Percentiles rank a stretch among this genome's conserved stretches.
phyloP scores from a whole-genome alignment of 2,888 invertebrate genomes.

The Caenorhabditis angaria region DNA sequence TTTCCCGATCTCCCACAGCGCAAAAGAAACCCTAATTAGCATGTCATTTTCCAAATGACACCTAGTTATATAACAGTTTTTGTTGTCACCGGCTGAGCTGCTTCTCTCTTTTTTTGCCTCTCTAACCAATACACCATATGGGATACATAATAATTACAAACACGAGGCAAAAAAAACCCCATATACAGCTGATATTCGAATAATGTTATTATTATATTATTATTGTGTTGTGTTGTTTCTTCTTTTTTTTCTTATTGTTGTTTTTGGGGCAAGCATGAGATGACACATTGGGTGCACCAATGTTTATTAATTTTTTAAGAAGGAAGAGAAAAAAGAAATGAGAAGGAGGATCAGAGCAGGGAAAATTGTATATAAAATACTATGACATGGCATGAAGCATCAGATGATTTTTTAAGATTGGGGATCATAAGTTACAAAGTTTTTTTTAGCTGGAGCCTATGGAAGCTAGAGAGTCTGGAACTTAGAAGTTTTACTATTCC shows the following conservation, averaged over 20 bases:
- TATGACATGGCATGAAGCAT: not conserved
- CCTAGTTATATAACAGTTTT: not conserved
- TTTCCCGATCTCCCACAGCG: not conserved
- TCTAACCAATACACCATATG: not conserved
- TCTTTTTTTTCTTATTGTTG: too few relatives aligned
- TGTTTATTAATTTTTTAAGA: constrained; percentile 4
- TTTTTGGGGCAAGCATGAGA: not conserved
- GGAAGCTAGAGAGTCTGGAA: too few relatives aligned
- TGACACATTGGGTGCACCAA: constrained; percentile 1
- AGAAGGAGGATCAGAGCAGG: not conserved
- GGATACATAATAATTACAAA: not conserved
- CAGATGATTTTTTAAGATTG: not conserved
- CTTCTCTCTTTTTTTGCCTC: not conserved
- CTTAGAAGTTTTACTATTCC: too few relatives aligned
- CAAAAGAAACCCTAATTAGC: not conserved
- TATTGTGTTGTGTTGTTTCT: too few relatives aligned
- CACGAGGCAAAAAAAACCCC: not conserved
- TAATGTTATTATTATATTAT: not conserved
- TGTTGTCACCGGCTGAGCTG: not conserved
- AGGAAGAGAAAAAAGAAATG: not conserved
- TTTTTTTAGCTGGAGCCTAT: too few relatives aligned
- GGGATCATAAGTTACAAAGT: too few relatives aligned
- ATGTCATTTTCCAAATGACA: not conserved
- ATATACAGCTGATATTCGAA: constrained; percentile 1
- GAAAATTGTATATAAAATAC: not conserved